A percentile compares a stretch with the other conserved stretches of the same genome.
phyloP scores from a whole-genome alignment of 2,113 vertebrate species.

The Vulpes vulpes region DNA sequence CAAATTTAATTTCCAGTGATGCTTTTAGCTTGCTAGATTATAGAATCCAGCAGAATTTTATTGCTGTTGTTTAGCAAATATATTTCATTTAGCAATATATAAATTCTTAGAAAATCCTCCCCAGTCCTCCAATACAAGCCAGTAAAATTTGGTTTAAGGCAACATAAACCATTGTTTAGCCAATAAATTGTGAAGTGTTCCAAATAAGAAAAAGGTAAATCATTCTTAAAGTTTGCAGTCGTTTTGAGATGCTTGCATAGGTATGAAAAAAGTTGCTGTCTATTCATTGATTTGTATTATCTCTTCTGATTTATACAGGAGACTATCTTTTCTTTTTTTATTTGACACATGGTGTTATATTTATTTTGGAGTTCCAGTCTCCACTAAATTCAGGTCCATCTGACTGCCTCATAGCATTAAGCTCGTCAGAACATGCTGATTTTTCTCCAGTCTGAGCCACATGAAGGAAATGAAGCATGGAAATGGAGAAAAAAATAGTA shows the following conservation, averaged over 20 bases:
- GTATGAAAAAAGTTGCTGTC: constrained; percentile 87
- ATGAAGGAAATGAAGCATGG: constrained; percentile 85
- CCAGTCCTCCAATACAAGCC: constrained; percentile 42
- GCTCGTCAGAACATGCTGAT: constrained; percentile 83
- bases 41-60: constrained; percentile 46
- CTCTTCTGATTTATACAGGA: constrained; percentile 92
- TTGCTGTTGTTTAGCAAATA: constrained; percentile 54
- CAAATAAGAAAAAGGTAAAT: constrained; percentile 55
- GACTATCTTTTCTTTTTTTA: constrained; percentile 84
- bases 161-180: constrained; percentile 41
- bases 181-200: constrained; percentile 62
- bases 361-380: constrained; percentile 87
- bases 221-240: constrained; percentile 64
- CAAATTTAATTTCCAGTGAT: constrained; percentile 64
- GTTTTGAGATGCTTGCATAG: constrained; percentile 85
- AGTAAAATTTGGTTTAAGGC: constrained; percentile 56
- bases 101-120: constrained; percentile 46
- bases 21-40: constrained; percentile 65
- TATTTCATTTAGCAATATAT: constrained; percentile 68
- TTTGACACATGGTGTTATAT: constrained; percentile 87
- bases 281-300: constrained; percentile 87
- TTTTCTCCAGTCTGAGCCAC: constrained; percentile 84
- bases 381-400: constrained; percentile 85
- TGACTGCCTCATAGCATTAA: constrained; percentile 83
- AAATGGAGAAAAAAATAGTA: constrained; percentile 84